These are phyloP conservation scores for Narcine bancroftii DNA, from an alignment of 2,113 vertebrate species.

Conservation along the genomic window DNA sequence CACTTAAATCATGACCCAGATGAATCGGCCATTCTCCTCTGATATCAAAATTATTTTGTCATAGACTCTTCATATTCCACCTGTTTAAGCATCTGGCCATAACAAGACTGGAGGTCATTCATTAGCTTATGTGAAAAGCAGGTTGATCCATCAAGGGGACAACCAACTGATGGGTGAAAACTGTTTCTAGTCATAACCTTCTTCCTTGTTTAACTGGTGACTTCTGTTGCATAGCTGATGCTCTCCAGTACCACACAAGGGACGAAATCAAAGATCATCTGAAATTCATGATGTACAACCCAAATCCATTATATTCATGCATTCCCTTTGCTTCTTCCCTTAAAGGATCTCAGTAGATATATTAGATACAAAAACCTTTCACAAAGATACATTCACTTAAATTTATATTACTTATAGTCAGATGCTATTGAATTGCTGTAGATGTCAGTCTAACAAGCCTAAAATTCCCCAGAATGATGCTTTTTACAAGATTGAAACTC, in stretches of 20 bases:
- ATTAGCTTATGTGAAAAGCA: background rate
- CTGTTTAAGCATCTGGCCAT: background rate
- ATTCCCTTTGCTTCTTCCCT: background rate
- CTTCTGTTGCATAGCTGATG: background rate
- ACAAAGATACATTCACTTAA: background rate
- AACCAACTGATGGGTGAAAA: background rate
- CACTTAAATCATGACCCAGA: no score
- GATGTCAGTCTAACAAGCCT: constrained; percentile 30
- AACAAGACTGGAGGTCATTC: background rate
- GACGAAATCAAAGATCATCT: background rate
- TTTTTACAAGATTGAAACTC: background rate
- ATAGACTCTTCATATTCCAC: background rate
- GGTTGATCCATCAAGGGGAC: background rate
- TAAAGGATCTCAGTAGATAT: background rate
- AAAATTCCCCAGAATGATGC: constrained; percentile 18
- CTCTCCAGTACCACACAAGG: background rate
- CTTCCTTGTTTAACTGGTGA: background rate
- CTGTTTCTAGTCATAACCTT: background rate
- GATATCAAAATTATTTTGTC: background rate
- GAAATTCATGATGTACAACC: background rate
- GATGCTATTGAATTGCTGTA: background rate
- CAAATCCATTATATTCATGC: background rate
- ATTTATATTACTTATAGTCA: background rate
- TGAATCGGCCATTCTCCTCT: background rate
- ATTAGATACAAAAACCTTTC: constrained; percentile 10